Base-by-base conservation (phyloP, 2,888 invertebrate species). In the Mimumesa dahlbomi region DNA sequence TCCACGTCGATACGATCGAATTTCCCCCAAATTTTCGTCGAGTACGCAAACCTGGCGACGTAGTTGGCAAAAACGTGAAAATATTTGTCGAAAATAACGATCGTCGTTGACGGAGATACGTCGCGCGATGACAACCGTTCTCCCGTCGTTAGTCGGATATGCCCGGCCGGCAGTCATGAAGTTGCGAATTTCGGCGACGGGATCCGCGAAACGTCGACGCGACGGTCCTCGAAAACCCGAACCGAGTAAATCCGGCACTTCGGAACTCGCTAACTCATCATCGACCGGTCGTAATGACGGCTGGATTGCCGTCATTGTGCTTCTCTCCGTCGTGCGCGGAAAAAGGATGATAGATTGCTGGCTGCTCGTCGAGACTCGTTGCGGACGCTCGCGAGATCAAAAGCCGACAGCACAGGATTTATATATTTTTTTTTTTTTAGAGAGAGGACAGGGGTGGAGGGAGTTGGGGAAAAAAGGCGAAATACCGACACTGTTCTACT, bases 291-390 rank as follows among this genome's bases (percentile, higher is more conserved):
- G 53, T 42, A 45, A 34, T 40, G 29, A 7, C 14, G 14, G n/a
- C 38, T 19, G 40, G 43, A 67, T 46, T 56, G 45, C 50, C 36
- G 22, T 49, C 16, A 56, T 59, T 64, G 48, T 61, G 6, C 29
- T 16, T 5, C 13, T 11, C 21, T 6, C 14, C 34, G 31, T 21
- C 34, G 31, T 34, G 11, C 25, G 3, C 2, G 13, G 18, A 48
- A 63, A 38, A 14, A 22, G 11, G 18, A 43, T 25, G 63, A 56
- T 63, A 45, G 49, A 42, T 29, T 14, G 49, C 22, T 14, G n/a
- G n/a, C n/a, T n/a, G n/a, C n/a, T n/a, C 29, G 18, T 18, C 22
- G 40, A 56, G 50, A 50, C 25, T 50, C 31, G 7, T 5, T 4
- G n/a, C n/a, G n/a, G 40, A 34, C 22, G 18, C 31, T 7, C 14